Evolutionary conservation across 2,797 vertebrate species (phyloP).

Genomic region (Champsocephalus gunnari): DNA sequence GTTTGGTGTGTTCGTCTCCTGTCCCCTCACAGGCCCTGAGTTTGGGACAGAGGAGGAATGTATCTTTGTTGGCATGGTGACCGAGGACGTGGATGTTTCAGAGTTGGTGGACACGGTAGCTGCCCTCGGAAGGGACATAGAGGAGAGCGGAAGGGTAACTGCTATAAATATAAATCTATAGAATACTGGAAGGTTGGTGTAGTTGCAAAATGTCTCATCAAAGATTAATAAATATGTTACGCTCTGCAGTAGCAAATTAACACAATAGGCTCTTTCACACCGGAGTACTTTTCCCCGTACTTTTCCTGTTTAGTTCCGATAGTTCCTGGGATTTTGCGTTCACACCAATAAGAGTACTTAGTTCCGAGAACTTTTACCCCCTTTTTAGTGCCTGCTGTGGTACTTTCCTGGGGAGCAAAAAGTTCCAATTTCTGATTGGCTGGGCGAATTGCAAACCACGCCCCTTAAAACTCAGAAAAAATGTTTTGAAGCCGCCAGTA

Average conservation of each 20-base stretch:
- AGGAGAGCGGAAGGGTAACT: conserved; percentile 93
- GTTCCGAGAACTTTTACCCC: too few relatives aligned
- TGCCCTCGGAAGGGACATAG: conserved; percentile 91
- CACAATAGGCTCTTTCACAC: too few relatives aligned
- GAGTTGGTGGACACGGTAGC: conserved; percentile 91
- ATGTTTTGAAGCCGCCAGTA: too few relatives aligned
- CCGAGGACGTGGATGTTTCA: conserved; percentile 90
- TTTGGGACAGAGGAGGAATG: conserved; percentile 89
- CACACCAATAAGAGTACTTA: too few relatives aligned
- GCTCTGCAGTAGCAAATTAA: neutral
- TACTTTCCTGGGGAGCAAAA: too few relatives aligned
- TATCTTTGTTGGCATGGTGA: conserved; percentile 93
- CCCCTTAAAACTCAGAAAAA: too few relatives aligned
- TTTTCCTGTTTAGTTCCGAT: too few relatives aligned
- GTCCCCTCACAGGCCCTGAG: conserved; percentile 85
- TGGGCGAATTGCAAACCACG: too few relatives aligned
- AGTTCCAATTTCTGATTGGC: too few relatives aligned
- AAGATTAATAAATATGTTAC: neutral
- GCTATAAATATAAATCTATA: neutral
- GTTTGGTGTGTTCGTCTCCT: neutral
- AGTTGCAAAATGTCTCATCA: neutral
- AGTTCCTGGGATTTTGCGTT: too few relatives aligned
- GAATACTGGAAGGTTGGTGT: neutral
- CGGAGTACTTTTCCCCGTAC: too few relatives aligned
- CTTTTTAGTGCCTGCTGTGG: too few relatives aligned